Percentiles rank a stretch among this genome's conserved stretches.
Evolutionary conservation across 1,140 invertebrate species (phyloP).

Genomic region (Ceratosolen fusciceps): DNA sequence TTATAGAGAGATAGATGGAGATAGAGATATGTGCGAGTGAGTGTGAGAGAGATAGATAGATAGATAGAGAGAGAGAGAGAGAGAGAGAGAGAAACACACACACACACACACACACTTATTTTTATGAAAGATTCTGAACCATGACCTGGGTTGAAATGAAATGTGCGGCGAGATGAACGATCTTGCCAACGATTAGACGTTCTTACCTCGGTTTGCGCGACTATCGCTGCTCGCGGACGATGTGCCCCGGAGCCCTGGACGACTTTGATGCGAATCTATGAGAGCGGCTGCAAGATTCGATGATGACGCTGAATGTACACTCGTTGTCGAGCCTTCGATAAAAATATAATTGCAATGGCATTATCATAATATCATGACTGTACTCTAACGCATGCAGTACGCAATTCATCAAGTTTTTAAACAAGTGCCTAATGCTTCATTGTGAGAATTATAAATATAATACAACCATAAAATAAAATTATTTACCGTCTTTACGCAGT

Average conservation of each 20-base stretch:
- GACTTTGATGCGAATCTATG: conserved; percentile 71
- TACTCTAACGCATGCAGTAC: no score
- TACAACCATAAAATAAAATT: not conserved
- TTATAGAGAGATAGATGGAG: no score
- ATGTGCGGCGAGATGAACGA: not conserved
- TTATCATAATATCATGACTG: no score
- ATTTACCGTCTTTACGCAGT: not conserved
- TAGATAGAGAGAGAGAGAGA: no score
- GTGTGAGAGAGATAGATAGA: no score
- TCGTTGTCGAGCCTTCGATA: conserved; percentile 66
- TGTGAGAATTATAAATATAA: not conserved
- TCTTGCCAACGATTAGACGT: not conserved
- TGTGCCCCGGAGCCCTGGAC: conserved; percentile 62
- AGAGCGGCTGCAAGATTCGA: conserved; percentile 72
- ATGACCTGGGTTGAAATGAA: no score
- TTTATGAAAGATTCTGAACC: no score
- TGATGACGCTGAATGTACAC: conserved; percentile 67
- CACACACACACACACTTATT: no score
- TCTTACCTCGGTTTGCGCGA: conserved; percentile 69
- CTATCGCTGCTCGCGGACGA: conserved; percentile 65
- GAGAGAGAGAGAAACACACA: no score
- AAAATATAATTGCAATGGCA: conserved; percentile 43
- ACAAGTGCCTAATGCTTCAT: not conserved
- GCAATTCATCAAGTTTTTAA: not conserved
- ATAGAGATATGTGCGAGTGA: no score